phyloP scores from a whole-genome alignment of 2,113 vertebrate genomes.

The Pan troglodytes region NHGRI_mPanTro3-v2.1_pri NC_086015.1:117521501-117522000 shows the following conservation, averaged over 20 bases:
- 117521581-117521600: neutral
- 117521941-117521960: too few species aligned
- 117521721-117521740: neutral
- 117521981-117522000: too few species aligned
- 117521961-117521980: too few species aligned
- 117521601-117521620: neutral
- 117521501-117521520: neutral
- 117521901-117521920: neutral
- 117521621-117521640: neutral
- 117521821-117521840: neutral
- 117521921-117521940: too few species aligned
- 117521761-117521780: neutral
- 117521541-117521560: neutral
- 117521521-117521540: constrained; percentile 43
- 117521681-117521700: neutral
- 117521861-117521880: neutral
- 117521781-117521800: neutral
- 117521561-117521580: constrained; percentile 20
- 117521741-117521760: neutral
- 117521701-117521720: neutral
- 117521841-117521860: neutral
- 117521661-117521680: neutral
- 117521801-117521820: neutral
- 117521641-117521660: neutral
- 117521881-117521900: neutral